phyloP scores from a whole-genome alignment of 2,797 vertebrate species.

The Bucorvus abyssinicus region DNA sequence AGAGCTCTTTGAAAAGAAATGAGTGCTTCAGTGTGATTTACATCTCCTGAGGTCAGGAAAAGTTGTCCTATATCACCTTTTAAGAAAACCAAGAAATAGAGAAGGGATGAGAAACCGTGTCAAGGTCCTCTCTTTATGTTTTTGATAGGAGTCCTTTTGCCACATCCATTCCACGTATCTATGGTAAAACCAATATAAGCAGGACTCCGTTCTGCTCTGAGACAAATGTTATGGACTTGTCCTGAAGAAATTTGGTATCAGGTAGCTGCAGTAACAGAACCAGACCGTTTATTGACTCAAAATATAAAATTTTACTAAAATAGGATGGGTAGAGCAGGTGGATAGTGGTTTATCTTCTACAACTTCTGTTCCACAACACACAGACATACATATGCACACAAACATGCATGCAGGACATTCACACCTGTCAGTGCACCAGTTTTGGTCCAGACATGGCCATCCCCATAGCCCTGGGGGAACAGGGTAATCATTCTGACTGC shows the following conservation, averaged over 20 bases:
- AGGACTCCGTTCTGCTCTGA: background rate
- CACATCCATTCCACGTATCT: background rate
- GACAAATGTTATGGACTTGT: background rate
- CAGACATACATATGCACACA: too few species aligned
- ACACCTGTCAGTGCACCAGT: accelerated
- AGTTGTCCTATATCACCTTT: background rate
- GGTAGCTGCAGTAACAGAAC: background rate
- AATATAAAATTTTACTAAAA: background rate
- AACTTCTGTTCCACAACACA: background rate
- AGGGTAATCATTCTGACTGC: background rate
- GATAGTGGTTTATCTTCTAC: background rate
- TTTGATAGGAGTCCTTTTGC: background rate
- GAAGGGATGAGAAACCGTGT: background rate
- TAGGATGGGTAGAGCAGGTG: background rate
- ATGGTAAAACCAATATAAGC: background rate
- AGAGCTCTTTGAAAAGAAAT: background rate
- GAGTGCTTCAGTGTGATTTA: background rate
- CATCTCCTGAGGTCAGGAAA: background rate
- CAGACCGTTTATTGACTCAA: background rate
- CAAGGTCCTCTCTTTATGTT: background rate
- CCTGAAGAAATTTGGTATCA: background rate
- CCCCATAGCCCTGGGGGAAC: background rate
- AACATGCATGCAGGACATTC: accelerated
- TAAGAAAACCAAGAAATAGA: background rate
- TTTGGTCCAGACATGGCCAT: background rate